Evolutionary conservation across 2,888 invertebrate species (phyloP).

Genomic region (Gasteruption jaculator): DNA sequence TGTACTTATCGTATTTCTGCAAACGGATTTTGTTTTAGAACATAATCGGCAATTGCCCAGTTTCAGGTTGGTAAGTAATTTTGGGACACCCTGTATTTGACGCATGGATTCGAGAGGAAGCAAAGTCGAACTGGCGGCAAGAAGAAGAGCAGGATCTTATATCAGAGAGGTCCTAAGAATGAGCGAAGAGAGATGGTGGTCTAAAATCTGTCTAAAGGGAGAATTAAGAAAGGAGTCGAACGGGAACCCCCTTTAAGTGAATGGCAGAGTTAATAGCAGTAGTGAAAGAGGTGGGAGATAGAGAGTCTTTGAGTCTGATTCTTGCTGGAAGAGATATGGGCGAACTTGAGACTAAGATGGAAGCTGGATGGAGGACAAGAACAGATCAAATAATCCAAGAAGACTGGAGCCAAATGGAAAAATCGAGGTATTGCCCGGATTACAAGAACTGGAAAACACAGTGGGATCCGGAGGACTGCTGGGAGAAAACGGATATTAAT

Average conservation of each 20-base stretch:
- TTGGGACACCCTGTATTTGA: too few relatives aligned
- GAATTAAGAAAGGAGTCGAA: constrained; percentile 1
- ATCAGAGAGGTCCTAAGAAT: background rate
- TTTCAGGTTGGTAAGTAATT: too few relatives aligned
- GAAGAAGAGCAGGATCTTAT: background rate
- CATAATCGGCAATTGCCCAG: too few relatives aligned
- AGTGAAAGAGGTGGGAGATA: constrained; percentile 6
- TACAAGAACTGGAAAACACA: constrained; percentile 9
- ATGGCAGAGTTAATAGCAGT: constrained; percentile 3
- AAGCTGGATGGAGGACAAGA: constrained; percentile 3
- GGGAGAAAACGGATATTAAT: constrained; percentile 7
- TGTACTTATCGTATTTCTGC: too few relatives aligned
- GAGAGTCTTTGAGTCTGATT: background rate
- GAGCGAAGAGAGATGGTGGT: constrained; percentile 5
- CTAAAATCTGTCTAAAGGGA: constrained; percentile 10
- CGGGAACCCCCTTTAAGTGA: constrained; percentile 3
- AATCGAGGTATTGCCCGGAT: constrained; percentile 9
- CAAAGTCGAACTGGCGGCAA: background rate
- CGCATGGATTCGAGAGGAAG: constrained; percentile 1
- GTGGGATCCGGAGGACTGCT: constrained; percentile 2
- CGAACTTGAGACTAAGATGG: background rate
- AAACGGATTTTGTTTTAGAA: too few relatives aligned
- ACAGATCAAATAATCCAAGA: constrained; percentile 10
- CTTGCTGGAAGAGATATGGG: background rate
- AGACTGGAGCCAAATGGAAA: constrained; percentile 7